Conservation (phyloP, 2,888 invertebrate genomes). For the Zygothrica quintamaculata region DNA sequence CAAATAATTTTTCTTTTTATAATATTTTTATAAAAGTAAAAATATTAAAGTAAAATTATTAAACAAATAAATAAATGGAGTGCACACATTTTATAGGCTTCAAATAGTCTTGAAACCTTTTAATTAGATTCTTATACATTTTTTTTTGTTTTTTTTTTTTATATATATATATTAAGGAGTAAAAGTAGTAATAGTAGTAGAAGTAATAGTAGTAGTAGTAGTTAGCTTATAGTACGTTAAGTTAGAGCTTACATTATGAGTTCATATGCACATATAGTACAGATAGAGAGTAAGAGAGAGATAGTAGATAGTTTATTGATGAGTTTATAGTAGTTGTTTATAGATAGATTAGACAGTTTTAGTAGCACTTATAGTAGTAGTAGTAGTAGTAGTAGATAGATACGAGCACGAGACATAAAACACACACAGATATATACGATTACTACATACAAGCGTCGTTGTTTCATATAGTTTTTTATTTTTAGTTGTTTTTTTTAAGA, state of each 20-base stretch:
- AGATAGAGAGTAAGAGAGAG: slow-evolving; percentile 7
- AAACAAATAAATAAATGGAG: slow-evolving; percentile 61
- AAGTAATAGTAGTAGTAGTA: slow-evolving; percentile 12
- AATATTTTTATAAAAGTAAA: too few species aligned
- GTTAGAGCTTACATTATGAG: slow-evolving; percentile 34
- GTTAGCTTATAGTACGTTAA: too few species aligned
- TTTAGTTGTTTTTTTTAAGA: slow-evolving; percentile 32
- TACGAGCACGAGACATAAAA: slow-evolving; percentile 43
- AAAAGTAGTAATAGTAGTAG: not conserved
- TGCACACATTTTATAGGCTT: slow-evolving; percentile 59
- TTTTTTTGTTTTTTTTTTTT: not conserved
- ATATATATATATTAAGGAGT: too few species aligned
- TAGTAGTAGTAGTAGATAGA: slow-evolving; percentile 17
- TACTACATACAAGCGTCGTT: slow-evolving; percentile 58
- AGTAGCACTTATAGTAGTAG: slow-evolving; percentile 28
- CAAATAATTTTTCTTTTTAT: too few species aligned
- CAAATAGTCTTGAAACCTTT: slow-evolving; percentile 43
- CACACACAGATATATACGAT: slow-evolving; percentile 33
- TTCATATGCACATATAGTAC: slow-evolving; percentile 32
- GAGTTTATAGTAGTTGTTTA: not conserved
- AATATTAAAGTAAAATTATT: slow-evolving; percentile 37
- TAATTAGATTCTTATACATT: not conserved
- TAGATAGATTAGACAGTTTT: slow-evolving; percentile 45
- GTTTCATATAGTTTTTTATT: slow-evolving; percentile 32
- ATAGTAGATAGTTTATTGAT: slow-evolving; percentile 31